Base-by-base conservation (phyloP, 2,113 vertebrate genomes). In the Aramus guarauna region DNA sequence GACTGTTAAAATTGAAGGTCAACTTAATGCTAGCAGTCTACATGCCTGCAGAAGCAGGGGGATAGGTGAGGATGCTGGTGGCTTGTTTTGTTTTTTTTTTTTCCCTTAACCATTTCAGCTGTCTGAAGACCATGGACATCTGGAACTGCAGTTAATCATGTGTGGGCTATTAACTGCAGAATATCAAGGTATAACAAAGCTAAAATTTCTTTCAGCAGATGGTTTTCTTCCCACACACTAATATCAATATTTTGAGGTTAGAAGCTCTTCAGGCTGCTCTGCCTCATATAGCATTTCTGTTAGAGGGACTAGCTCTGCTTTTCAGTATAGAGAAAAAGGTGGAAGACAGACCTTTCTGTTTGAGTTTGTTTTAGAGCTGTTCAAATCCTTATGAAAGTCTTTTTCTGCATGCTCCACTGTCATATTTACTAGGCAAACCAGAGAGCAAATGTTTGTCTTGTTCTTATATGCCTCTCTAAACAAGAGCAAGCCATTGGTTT, bases 131-230 rank as follows among this genome's bases (percentile, higher is more conserved):
- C 22, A 5, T 17, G 59, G 50, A 80, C 53, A 76, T 67, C 52
- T 81, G 76, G 24, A 21, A 50, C 7, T 76, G 48, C 43, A 50
- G 20, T 91, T 95, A 94, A 93, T 94, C 24, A 5, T 56, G 14
- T 1, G 8, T 81, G 56, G 85, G 39, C 62, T 89, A 78, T 84
- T 94, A 91, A 87, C 60, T 92, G 52, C 17, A 87, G 76, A 91
- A 92, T 75, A 92, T 74, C 75, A 88, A 92, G 47, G 64, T 91
- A 69, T 92, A 80, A 75, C 23, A 78, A 90, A 95, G 68, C 43
- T 92, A 56, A 64, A 52, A 15, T 91, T 92, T 92, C 79, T 74
- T 80, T 87, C 34, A 89, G 86, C 30, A 74, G 72, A 71, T 88
- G 64, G 11, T n/a, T 93, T 93, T 90, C 79, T 91, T 91, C 53